These are phyloP conservation scores for Deilephila porcellus DNA, from an alignment of 2,888 invertebrate genomes.

Conservation along the genomic window DNA sequence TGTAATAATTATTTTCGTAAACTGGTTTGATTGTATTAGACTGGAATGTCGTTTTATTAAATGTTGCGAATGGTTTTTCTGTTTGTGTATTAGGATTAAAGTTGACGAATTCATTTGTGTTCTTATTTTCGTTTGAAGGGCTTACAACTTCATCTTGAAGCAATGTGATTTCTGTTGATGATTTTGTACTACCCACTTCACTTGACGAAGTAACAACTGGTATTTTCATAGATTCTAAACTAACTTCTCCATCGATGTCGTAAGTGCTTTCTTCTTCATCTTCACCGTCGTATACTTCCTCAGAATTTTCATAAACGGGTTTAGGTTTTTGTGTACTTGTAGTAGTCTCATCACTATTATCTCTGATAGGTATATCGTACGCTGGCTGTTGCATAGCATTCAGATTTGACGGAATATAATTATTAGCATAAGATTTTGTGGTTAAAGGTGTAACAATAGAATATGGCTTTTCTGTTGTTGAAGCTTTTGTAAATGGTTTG, in stretches of 20 bases:
- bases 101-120: constrained; percentile 39
- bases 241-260: constrained; percentile 74
- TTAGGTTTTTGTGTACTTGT: constrained; percentile 60
- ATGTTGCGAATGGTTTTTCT: constrained; percentile 74
- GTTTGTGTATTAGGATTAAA: constrained; percentile 77
- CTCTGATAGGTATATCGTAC: constrained; percentile 78
- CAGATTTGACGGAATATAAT: constrained; percentile 70
- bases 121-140: constrained; percentile 50
- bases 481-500: constrained; percentile 69
- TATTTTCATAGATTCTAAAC: constrained; percentile 78
- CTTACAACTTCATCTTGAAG: constrained; percentile 60
- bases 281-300: constrained; percentile 78
- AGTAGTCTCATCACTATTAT: constrained; percentile 72
- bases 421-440: constrained; percentile 59
- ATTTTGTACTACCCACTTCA: constrained; percentile 53
- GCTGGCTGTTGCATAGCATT: constrained; percentile 68
- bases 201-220: constrained; percentile 74
- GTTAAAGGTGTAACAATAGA: constrained; percentile 52
- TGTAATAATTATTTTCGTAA: constrained; percentile 57
- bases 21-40: constrained; percentile 73
- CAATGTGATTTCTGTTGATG: constrained; percentile 58
- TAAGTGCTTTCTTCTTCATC: constrained; percentile 60
- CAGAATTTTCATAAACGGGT: constrained; percentile 74
- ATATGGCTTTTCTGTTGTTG: constrained; percentile 50
- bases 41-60: constrained; percentile 65